Conservation (phyloP, 2,113 vertebrate species). For the Rhineura floridana region DNA sequence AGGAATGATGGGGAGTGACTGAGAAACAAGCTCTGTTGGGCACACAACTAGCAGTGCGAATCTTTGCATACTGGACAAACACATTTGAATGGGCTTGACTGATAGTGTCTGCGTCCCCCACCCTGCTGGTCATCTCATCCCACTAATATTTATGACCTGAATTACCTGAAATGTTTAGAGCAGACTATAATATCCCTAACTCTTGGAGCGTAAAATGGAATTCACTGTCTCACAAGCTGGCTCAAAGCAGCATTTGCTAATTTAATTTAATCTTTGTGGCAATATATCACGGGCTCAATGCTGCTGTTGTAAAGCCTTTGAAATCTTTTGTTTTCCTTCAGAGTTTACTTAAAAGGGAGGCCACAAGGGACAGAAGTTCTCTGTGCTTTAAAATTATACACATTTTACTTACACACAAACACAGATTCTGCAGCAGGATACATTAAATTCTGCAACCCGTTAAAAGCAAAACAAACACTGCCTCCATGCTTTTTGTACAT, state of each 20-base stretch:
- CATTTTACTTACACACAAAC: not conserved
- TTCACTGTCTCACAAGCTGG: conserved; percentile 4
- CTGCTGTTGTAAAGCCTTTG: not conserved
- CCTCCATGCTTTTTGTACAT: not conserved
- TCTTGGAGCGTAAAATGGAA: not conserved
- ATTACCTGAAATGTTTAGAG: not conserved
- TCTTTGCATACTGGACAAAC: not conserved
- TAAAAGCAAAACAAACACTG: not conserved
- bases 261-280: not conserved
- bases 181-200: not conserved
- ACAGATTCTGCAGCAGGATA: not conserved
- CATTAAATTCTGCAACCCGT: not conserved
- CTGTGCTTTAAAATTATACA: not conserved
- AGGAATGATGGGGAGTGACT: no score
- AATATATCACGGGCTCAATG: not conserved
- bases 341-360: not conserved
- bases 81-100: not conserved
- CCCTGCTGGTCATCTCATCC: not conserved
- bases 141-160: conserved; percentile 35
- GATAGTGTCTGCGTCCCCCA: not conserved
- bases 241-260: not conserved
- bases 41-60: not conserved
- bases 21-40: not conserved
- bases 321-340: not conserved
- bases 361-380: not conserved